Conservation (phyloP, 2,797 vertebrate species). For the Thalassophryne amazonica region DNA sequence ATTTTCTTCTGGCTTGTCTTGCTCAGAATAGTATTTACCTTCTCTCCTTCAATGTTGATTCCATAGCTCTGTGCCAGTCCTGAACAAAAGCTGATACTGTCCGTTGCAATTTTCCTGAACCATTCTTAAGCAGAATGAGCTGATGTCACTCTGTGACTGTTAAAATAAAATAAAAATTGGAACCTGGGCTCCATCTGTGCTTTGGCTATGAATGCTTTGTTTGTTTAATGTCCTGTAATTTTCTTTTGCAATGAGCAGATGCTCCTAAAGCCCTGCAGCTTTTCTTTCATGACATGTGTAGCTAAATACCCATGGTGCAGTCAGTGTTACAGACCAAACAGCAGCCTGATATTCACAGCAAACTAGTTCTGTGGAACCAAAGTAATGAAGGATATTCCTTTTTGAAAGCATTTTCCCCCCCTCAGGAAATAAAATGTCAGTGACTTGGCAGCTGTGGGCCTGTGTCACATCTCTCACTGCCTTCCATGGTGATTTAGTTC, state of each 20-base stretch:
- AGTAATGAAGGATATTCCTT: not conserved
- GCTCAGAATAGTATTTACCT: slow-evolving; percentile 8
- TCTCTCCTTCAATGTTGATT: slow-evolving; percentile 17
- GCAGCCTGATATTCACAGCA: too few relatives aligned
- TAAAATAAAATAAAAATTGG: not conserved
- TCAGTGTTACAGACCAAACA: too few relatives aligned
- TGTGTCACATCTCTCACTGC: not conserved
- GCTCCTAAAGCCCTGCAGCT: not conserved
- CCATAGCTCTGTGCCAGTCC: slow-evolving; percentile 1
- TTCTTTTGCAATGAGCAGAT: slow-evolving; percentile 13
- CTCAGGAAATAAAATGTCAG: not conserved
- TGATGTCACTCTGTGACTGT: too few relatives aligned
- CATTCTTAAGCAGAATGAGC: too few relatives aligned
- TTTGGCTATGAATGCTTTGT: not conserved
- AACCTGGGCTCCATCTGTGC: not conserved
- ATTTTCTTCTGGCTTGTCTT: slow-evolving; percentile 18
- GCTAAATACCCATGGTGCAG: not conserved
- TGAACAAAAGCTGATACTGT: slow-evolving; percentile 2
- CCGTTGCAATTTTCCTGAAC: not conserved
- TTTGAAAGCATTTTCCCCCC: not conserved
- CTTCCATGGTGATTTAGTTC: not conserved
- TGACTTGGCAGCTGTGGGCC: too few relatives aligned
- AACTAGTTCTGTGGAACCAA: not conserved
- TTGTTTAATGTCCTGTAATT: not conserved
- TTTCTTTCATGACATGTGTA: not conserved